Percentiles rank a stretch among this genome's conserved stretches.
These are phyloP conservation scores for Mythimna loreyi DNA, from an alignment of 2,888 invertebrate species.

Conservation along the genomic window DNA sequence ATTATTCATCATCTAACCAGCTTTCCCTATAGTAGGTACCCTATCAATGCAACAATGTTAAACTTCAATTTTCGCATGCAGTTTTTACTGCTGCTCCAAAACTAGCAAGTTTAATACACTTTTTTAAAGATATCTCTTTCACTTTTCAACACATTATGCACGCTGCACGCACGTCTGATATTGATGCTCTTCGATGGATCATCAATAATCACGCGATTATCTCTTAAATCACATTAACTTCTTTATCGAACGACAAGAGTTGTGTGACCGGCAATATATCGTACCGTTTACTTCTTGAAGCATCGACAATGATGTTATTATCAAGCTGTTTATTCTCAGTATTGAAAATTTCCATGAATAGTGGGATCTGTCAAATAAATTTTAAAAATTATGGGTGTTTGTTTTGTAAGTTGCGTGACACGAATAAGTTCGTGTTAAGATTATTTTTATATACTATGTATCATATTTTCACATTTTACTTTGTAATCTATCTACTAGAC, in stretches of 20 bases:
- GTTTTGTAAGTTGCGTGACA: not conserved
- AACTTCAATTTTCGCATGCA: too few species aligned
- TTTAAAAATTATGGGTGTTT: not conserved
- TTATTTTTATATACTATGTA: not conserved
- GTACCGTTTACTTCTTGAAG: slow-evolving; percentile 28
- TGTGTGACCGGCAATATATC: not conserved
- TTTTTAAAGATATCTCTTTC: slow-evolving; percentile 29
- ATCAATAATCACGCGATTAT: slow-evolving; percentile 45
- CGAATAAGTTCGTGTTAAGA: not conserved
- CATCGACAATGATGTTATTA: slow-evolving; percentile 35
- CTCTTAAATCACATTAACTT: slow-evolving; percentile 33
- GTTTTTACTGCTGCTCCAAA: not conserved
- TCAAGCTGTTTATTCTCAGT: slow-evolving; percentile 19
- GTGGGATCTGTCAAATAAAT: slow-evolving; percentile 24
- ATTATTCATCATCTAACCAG: too few species aligned
- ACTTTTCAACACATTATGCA: slow-evolving; percentile 34
- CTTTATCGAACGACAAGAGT: slow-evolving; percentile 26
- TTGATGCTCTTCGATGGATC: slow-evolving; percentile 19
- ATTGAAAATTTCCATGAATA: slow-evolving; percentile 24
- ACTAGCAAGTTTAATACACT: not conserved
- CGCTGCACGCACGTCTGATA: slow-evolving; percentile 22
- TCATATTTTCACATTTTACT: too few species aligned
- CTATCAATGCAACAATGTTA: too few species aligned
- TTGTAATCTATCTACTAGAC: too few species aligned
- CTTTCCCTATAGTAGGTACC: not conserved